Conservation (phyloP, 1,140 invertebrate genomes). For the Sitobion miscanthi region DNA sequence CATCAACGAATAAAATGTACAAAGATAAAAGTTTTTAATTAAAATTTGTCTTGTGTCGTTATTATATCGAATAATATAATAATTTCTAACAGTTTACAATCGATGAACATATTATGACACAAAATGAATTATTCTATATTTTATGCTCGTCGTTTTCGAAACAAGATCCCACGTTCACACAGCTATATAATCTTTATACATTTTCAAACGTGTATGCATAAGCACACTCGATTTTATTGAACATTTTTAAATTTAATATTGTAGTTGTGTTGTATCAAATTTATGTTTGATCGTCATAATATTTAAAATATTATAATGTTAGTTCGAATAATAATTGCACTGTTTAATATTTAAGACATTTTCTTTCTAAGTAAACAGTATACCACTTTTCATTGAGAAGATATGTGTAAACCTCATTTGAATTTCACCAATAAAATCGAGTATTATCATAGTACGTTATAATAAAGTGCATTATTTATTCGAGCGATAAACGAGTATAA, state of each 20-base stretch:
- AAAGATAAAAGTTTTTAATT: slow-evolving; percentile 40
- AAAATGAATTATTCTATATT: slow-evolving; percentile 1
- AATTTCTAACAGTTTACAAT: background rate
- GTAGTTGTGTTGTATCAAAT: background rate
- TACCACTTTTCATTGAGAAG: background rate
- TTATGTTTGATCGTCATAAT: background rate
- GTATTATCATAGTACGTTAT: slow-evolving; percentile 10
- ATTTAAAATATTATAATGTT: background rate
- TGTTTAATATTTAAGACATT: background rate
- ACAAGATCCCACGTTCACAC: background rate
- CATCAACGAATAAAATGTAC: background rate
- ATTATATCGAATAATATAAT: background rate
- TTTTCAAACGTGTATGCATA: background rate
- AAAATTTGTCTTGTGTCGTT: background rate
- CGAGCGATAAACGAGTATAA: background rate
- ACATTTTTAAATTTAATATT: background rate
- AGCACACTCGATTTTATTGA: background rate
- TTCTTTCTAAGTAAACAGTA: background rate
- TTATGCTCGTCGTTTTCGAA: background rate
- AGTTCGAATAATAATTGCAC: background rate
- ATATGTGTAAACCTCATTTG: background rate
- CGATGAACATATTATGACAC: background rate
- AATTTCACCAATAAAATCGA: slow-evolving; percentile 28
- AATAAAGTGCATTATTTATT: slow-evolving; percentile 37
- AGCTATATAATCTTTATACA: background rate